Evolutionary conservation across 2,113 vertebrate genomes (phyloP).

Genomic region (Symphodus melops): DNA sequence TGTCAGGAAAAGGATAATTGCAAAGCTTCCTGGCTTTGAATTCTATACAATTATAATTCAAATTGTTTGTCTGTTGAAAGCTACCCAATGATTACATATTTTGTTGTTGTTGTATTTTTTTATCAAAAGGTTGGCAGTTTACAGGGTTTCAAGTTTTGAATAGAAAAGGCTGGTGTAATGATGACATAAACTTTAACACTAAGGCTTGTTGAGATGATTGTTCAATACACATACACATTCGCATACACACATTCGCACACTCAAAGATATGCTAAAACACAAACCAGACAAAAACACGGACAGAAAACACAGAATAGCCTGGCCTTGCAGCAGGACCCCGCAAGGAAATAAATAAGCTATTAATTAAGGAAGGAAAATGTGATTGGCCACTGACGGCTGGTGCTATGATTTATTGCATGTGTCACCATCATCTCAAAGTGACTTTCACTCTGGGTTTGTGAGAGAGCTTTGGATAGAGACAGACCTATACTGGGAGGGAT

Average conservation of each 20-base stretch:
- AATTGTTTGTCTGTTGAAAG: constrained; percentile 39
- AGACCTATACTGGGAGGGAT: constrained; percentile 61
- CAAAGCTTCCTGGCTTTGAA: constrained; percentile 42
- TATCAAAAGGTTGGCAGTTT: background rate
- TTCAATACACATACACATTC: constrained; percentile 32
- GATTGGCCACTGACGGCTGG: constrained; percentile 73
- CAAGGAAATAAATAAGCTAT: constrained; percentile 84
- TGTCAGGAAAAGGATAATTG: constrained; percentile 55
- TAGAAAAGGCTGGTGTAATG: background rate
- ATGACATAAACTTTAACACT: constrained; percentile 30
- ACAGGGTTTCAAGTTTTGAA: constrained; percentile 27
- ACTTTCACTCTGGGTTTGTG: constrained; percentile 69
- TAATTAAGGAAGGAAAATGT: constrained; percentile 84
- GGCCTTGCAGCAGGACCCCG: constrained; percentile 39
- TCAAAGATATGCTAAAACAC: constrained; percentile 5
- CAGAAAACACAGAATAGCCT: constrained; percentile 33
- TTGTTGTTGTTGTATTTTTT: background rate
- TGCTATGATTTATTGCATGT: constrained; percentile 82
- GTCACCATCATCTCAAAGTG: constrained; percentile 79
- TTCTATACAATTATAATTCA: constrained; percentile 25
- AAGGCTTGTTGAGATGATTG: constrained; percentile 56
- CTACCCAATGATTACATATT: constrained; percentile 1
- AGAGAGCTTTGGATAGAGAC: constrained; percentile 74
- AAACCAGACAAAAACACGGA: constrained; percentile 29
- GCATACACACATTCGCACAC: background rate